Percentiles rank a stretch among this genome's conserved stretches.
phyloP scores from a whole-genome alignment of 2,797 vertebrate genomes.

The Acanthurus lineatus region DNA sequence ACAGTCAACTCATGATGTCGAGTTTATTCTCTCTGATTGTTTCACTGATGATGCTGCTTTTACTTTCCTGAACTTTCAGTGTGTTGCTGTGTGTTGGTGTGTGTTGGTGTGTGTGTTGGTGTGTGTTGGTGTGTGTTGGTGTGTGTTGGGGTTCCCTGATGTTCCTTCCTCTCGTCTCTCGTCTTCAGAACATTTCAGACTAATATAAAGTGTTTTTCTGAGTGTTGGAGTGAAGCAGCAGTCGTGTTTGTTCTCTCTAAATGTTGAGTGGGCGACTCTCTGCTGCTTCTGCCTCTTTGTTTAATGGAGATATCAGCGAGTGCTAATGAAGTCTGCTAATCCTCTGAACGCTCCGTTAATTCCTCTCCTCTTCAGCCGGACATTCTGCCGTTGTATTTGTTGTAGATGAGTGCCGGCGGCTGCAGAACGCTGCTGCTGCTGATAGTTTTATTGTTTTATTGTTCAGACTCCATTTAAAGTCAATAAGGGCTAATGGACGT shows the following conservation, averaged over 20 bases:
- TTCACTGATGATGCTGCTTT: too few relatives aligned
- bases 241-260: conserved; percentile 63
- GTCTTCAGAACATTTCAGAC: conserved; percentile 43
- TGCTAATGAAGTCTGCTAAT: conserved; percentile 77
- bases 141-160: conserved; percentile 22
- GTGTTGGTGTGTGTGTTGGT: too few relatives aligned
- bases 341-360: conserved; percentile 64
- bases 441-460: conserved; percentile 73
- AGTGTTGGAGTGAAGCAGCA: conserved; percentile 10
- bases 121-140: not conserved
- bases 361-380: conserved; percentile 40
- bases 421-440: conserved; percentile 31
- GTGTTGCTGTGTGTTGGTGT: too few relatives aligned
- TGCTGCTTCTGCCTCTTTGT: conserved; percentile 64
- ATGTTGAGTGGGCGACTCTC: conserved; percentile 64
- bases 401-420: conserved; percentile 21
- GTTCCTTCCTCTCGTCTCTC: conserved; percentile 9
- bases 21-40: too few relatives aligned
- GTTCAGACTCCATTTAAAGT: conserved; percentile 67
- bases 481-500: conserved; percentile 74
- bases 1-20: too few relatives aligned
- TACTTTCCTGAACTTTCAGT: too few relatives aligned
- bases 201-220: conserved; percentile 31
- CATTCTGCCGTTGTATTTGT: conserved; percentile 66
- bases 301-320: conserved; percentile 72